A percentile compares a stretch with the other conserved stretches of the same genome.
Evolutionary conservation across 2,888 invertebrate species (phyloP).

Genomic region (Theodoxus fluviatilis): DNA sequence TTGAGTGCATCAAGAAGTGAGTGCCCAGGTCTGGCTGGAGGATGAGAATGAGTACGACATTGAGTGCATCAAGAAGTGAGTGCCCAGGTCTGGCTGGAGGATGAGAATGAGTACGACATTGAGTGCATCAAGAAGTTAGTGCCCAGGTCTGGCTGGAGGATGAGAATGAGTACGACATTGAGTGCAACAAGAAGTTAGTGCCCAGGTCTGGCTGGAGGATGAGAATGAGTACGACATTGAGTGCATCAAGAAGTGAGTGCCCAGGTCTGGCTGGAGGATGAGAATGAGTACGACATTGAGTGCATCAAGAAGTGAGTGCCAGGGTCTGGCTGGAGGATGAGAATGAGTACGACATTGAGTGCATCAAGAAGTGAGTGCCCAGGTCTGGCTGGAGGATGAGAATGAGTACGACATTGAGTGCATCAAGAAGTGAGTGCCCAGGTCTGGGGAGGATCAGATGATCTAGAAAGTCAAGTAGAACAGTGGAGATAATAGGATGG

Average conservation of each 20-base stretch:
- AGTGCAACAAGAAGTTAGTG: constrained; percentile 68
- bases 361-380: constrained; percentile 67
- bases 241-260: constrained; percentile 67
- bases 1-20: constrained; percentile 71
- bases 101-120: constrained; percentile 97
- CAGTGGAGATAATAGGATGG: too few species aligned
- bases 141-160: constrained; percentile 88
- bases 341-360: constrained; percentile 90
- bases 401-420: constrained; percentile 89
- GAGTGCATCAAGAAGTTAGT: constrained; percentile 68
- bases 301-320: constrained; percentile 67
- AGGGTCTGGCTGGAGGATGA: constrained; percentile 93
- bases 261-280: constrained; percentile 94
- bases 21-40: constrained; percentile 79
- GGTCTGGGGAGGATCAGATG: constrained; percentile 96
- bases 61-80: constrained; percentile 68
- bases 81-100: constrained; percentile 85
- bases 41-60: constrained; percentile 97
- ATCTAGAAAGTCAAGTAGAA: too few species aligned
- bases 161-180: constrained; percentile 95
- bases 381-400: constrained; percentile 94
- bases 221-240: constrained; percentile 95
- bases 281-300: constrained; percentile 93
- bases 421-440: constrained; percentile 67
- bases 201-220: constrained; percentile 89